A percentile compares a stretch with the other conserved stretches of the same genome.
phyloP scores from a whole-genome alignment of 2,888 invertebrate genomes.

The Parnassius apollo region DNA sequence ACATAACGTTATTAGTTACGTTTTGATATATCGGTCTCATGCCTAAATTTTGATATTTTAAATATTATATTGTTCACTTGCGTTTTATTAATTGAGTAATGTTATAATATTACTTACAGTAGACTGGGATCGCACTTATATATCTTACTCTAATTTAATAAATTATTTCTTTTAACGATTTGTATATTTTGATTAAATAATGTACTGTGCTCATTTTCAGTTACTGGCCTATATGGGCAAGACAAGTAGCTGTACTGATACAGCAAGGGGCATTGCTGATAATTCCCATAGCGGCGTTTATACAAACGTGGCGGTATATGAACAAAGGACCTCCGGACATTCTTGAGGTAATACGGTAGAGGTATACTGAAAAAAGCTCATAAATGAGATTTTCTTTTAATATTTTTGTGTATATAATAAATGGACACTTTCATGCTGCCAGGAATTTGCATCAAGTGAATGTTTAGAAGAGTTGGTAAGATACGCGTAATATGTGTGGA shows the following conservation, averaged over 20 bases:
- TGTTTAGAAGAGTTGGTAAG: conserved; percentile 72
- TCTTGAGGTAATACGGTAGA: conserved; percentile 84
- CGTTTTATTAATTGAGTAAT: too few relatives aligned
- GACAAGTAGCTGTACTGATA: conserved; percentile 86
- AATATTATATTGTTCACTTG: too few relatives aligned
- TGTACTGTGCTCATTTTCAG: conserved; percentile 48
- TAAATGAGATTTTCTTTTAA: background rate
- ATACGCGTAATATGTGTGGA: conserved; percentile 15
- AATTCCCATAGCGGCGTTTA: conserved; percentile 86
- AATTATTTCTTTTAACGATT: too few relatives aligned
- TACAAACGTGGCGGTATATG: conserved; percentile 87
- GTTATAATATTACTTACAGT: too few relatives aligned
- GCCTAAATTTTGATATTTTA: too few relatives aligned
- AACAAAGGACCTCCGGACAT: conserved; percentile 92
- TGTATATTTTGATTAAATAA: too few relatives aligned
- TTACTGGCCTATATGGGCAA: conserved; percentile 90
- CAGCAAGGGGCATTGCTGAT: conserved; percentile 89
- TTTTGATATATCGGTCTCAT: too few relatives aligned
- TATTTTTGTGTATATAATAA: background rate
- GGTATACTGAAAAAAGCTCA: background rate
- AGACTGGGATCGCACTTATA: too few relatives aligned
- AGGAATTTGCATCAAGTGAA: conserved; percentile 61
- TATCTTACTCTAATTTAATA: too few relatives aligned
- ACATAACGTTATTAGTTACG: too few relatives aligned
- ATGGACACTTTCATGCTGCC: conserved; percentile 47